phyloP scores from a whole-genome alignment of 2,797 vertebrate species.

The Sternarchorhynchus goeldii region DNA sequence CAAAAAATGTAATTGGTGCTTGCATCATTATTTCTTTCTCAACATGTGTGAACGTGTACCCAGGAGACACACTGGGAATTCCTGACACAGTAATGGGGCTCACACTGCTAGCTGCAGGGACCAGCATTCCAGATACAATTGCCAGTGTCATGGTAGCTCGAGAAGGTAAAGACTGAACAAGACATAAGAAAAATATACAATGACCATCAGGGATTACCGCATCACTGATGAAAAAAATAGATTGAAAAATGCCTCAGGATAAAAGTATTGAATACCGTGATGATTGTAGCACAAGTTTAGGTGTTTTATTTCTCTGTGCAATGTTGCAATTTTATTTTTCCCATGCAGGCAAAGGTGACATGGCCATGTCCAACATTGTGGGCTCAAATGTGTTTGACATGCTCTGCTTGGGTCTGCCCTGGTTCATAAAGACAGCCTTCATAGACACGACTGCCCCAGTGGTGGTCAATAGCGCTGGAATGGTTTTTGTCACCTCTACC shows the following conservation, averaged over 20 bases:
- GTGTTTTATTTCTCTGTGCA: too few species aligned
- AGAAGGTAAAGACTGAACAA: constrained; percentile 85
- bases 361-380: constrained; percentile 99
- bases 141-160: constrained; percentile 93
- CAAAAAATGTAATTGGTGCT: too few species aligned
- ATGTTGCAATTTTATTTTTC: constrained; percentile 27
- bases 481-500: constrained; percentile 85
- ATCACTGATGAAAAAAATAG: too few species aligned
- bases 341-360: constrained; percentile 90
- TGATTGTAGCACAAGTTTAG: too few species aligned
- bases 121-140: constrained; percentile 95
- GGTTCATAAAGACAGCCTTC: constrained; percentile 94
- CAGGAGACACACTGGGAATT: constrained; percentile 90
- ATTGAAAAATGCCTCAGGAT: too few species aligned
- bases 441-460: constrained; percentile 81
- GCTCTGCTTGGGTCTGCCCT: constrained; percentile 93
- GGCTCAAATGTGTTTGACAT: constrained; percentile 98
- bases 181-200: not conserved
- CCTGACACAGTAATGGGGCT: constrained; percentile 98
- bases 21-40: too few species aligned
- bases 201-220: not conserved
- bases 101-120: constrained; percentile 93
- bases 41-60: constrained; percentile 41
- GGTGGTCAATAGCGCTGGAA: constrained; percentile 88
- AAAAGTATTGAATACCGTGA: too few species aligned